Conservation (phyloP, 2,797 vertebrate species). For the Notamacropus eugenii region DNA sequence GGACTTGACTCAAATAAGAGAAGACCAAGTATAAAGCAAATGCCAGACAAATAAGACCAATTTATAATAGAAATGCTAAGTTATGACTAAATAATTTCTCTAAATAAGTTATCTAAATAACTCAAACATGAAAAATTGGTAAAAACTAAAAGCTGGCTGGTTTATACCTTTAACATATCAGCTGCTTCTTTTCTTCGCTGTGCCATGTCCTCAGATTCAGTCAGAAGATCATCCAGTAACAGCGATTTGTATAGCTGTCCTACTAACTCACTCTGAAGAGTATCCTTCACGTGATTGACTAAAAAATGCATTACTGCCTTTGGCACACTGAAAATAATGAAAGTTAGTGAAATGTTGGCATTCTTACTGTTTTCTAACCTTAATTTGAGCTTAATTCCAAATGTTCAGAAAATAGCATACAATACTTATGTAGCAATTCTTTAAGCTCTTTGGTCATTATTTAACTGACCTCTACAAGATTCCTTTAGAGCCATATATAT, state of each 20-base stretch:
- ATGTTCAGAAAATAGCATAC: not conserved
- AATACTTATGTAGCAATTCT: not conserved
- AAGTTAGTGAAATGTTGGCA: constrained; percentile 15
- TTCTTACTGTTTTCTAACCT: constrained; percentile 9
- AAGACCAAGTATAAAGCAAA: not conserved
- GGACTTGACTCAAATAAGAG: not conserved
- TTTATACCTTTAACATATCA: constrained; percentile 96
- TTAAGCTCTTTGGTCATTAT: not conserved
- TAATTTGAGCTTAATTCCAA: not conserved
- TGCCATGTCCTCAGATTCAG: constrained; percentile 99
- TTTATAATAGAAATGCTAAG: not conserved
- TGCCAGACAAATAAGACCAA: not conserved
- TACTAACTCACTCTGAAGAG: constrained; percentile 97
- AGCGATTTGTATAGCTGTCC: constrained; percentile 96
- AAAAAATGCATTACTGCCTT: constrained; percentile 99
- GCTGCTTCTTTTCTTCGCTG: constrained; percentile 97
- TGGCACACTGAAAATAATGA: constrained; percentile 90
- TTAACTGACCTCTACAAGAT: not conserved
- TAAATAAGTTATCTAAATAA: not conserved
- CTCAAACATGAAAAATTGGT: not conserved
- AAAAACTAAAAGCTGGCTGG: not conserved
- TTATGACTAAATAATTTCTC: not conserved
- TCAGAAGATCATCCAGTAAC: constrained; percentile 95
- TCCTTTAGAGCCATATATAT: not conserved
- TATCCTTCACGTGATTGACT: constrained; percentile 98